phyloP scores from a whole-genome alignment of 2,113 vertebrate genomes.

The Cariama cristata region DNA sequence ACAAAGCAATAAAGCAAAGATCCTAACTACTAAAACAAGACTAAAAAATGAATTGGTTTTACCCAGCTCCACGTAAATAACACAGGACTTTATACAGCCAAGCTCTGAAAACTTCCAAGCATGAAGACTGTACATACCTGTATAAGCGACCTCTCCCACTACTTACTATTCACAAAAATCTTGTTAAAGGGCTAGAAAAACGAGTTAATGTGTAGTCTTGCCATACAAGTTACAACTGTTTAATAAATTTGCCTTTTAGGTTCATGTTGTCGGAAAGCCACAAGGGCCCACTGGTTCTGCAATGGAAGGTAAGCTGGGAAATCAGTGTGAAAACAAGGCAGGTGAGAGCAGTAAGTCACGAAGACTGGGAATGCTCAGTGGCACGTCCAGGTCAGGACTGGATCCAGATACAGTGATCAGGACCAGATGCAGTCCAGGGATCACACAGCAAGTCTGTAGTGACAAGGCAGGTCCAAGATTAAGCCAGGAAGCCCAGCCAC shows the following conservation, averaged over 20 bases:
- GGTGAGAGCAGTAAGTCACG: not conserved
- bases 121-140: not conserved
- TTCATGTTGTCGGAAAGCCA: not conserved
- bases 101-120: not conserved
- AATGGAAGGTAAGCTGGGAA: not conserved
- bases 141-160: not conserved
- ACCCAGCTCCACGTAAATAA: not conserved
- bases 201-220: not conserved
- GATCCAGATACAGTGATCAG: not conserved
- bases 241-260: not conserved
- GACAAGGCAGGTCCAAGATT: not conserved
- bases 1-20: not conserved
- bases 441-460: not conserved
- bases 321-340: not conserved
- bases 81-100: not conserved
- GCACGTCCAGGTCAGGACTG: not conserved
- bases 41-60: not conserved
- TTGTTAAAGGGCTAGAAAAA: not conserved
- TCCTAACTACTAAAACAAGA: not conserved
- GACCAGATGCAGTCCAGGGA: not conserved
- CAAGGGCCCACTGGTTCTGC: not conserved
- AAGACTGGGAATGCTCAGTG: not conserved
- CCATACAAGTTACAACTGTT: not conserved
- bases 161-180: not conserved
- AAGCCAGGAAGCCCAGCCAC: not conserved